Evolutionary conservation across 2,888 invertebrate genomes (phyloP).

Genomic region (Drepanosiphum platanoidis): DNA sequence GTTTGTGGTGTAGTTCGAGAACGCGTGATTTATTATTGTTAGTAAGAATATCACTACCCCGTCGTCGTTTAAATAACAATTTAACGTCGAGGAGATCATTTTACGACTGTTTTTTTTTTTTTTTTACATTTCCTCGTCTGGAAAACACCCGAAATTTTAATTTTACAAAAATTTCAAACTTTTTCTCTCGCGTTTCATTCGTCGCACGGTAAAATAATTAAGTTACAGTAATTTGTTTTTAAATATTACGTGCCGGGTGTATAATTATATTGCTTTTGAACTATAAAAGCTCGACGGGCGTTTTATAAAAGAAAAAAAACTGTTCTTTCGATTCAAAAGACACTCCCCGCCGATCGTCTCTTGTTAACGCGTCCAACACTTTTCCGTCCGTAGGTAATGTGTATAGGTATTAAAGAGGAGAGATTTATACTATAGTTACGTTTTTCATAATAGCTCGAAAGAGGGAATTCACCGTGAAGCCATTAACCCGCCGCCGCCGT

Average conservation of each 20-base stretch:
- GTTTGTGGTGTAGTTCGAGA: background rate
- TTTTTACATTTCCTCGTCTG: background rate
- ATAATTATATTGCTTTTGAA: background rate
- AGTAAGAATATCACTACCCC: background rate
- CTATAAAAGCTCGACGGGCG: no score
- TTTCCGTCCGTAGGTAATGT: background rate
- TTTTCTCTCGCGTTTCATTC: background rate
- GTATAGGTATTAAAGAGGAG: background rate
- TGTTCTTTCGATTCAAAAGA: background rate
- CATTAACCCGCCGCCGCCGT: background rate
- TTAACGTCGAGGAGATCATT: background rate
- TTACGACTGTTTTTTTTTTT: background rate
- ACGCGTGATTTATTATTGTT: background rate
- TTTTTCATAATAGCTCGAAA: background rate
- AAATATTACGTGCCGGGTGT: no score
- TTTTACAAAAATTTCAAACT: background rate
- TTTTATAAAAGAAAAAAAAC: background rate
- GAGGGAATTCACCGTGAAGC: background rate
- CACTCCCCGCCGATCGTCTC: background rate
- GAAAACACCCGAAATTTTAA: background rate
- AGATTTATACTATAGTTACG: background rate
- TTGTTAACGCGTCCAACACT: background rate
- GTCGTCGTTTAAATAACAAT: background rate
- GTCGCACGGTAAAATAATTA: no score
- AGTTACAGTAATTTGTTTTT: no score